A percentile compares a stretch with the other conserved stretches of the same genome.
These are phyloP conservation scores for Pheosia gnoma DNA, from an alignment of 2,888 invertebrate species.

Conservation along the genomic window DNA sequence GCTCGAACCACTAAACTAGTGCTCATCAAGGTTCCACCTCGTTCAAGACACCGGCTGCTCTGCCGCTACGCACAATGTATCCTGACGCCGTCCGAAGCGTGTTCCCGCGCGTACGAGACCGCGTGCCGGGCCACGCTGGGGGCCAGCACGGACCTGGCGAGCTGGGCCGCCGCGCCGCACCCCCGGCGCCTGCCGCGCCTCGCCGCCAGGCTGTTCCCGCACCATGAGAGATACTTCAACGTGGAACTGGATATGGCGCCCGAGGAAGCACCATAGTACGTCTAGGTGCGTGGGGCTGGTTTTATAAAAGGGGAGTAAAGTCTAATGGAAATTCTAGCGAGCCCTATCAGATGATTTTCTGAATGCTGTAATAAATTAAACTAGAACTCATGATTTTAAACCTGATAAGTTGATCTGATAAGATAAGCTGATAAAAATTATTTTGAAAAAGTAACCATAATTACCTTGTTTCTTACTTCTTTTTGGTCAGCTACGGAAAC, in stretches of 20 bases:
- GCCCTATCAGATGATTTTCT: no score
- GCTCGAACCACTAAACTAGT: no score
- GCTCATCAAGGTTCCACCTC: background rate
- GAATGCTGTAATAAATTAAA: no score
- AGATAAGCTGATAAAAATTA: no score
- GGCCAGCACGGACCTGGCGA: conserved; percentile 41
- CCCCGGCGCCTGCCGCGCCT: conserved; percentile 49
- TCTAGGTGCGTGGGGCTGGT: background rate
- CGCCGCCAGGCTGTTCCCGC: conserved; percentile 56
- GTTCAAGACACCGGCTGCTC: conserved; percentile 63
- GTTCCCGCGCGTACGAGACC: conserved; percentile 49
- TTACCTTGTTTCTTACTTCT: no score
- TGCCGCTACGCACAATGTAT: conserved; percentile 63
- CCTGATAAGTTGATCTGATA: no score
- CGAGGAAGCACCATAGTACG: conserved; percentile 5
- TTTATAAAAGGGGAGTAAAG: no score
- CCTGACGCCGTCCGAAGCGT: conserved; percentile 38
- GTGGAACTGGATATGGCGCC: conserved; percentile 43
- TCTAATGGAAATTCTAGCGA: no score
- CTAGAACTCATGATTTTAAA: no score
- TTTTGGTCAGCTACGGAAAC: no score
- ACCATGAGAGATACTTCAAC: conserved; percentile 51
- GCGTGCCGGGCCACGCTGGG: conserved; percentile 45
- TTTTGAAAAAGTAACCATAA: no score
- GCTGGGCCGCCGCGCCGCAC: conserved; percentile 49